Conservation (phyloP, 2,888 invertebrate genomes). For the Boloria selene region DNA sequence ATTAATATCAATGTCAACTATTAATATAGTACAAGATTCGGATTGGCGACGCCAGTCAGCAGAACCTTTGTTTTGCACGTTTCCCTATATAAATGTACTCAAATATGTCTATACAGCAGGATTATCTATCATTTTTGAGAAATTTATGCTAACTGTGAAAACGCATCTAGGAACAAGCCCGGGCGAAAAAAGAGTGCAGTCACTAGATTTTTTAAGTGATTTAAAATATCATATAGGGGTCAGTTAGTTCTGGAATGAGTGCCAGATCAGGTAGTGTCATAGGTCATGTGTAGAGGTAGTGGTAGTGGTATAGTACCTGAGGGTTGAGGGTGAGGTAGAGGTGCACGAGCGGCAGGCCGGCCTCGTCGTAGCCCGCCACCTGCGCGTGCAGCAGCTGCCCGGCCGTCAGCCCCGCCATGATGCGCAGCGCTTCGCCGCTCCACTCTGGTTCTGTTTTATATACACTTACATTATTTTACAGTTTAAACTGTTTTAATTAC, state of each 20-base stretch:
- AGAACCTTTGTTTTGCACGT: too few species aligned
- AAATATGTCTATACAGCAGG: too few species aligned
- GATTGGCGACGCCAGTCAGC: too few species aligned
- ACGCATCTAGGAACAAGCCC: too few species aligned
- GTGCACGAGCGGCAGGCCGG: constrained; percentile 90
- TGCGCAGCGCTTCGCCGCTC: constrained; percentile 89
- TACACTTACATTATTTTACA: background rate
- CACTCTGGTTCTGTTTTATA: constrained; percentile 81
- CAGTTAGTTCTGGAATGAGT: constrained; percentile 88
- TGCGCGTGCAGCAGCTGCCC: constrained; percentile 94
- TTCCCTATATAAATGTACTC: too few species aligned
- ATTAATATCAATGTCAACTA: too few species aligned
- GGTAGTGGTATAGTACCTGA: constrained; percentile 81
- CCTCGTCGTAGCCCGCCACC: constrained; percentile 91
- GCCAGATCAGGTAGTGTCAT: constrained; percentile 83
- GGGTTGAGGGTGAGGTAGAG: constrained; percentile 89
- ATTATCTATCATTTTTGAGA: too few species aligned
- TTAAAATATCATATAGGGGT: constrained; percentile 60
- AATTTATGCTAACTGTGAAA: too few species aligned
- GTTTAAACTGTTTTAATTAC: background rate
- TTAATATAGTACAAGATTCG: too few species aligned
- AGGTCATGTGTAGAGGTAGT: background rate
- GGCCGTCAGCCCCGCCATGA: constrained; percentile 90
- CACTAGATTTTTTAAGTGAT: too few species aligned
- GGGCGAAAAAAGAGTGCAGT: too few species aligned